Conservation (phyloP, 2,888 invertebrate species). For the Papilio protenor region DNA sequence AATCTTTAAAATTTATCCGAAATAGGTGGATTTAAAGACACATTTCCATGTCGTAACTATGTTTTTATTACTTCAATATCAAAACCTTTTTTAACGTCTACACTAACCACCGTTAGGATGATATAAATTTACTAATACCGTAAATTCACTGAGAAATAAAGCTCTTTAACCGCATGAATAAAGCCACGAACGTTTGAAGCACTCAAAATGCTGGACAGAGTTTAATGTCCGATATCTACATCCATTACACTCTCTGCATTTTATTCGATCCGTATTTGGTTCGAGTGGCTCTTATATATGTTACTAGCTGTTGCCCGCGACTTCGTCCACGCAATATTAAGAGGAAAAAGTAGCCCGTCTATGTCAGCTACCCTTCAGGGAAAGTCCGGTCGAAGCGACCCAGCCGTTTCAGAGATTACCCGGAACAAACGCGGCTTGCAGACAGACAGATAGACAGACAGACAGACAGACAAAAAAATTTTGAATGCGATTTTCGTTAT, state of each 20-base stretch:
- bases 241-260: constrained; percentile 56
- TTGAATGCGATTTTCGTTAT: too few relatives aligned
- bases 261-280: constrained; percentile 60
- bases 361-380: too few relatives aligned
- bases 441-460: too few relatives aligned
- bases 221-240: constrained; percentile 67
- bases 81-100: neutral
- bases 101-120: neutral
- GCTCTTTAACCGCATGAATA: constrained; percentile 31
- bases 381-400: too few relatives aligned
- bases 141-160: constrained; percentile 9
- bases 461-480: too few relatives aligned
- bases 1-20: too few relatives aligned
- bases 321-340: too few relatives aligned
- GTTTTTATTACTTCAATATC: neutral
- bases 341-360: too few relatives aligned
- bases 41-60: too few relatives aligned
- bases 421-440: too few relatives aligned
- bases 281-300: constrained; percentile 63
- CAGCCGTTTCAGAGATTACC: too few relatives aligned
- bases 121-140: neutral
- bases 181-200: constrained; percentile 63
- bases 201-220: constrained; percentile 61
- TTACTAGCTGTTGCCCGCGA: too few relatives aligned
- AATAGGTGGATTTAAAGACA: neutral